A percentile compares a stretch with the other conserved stretches of the same genome.
Conservation (phyloP, 1,140 invertebrate species). For the Aphelenchoides fujianensis region DNA sequence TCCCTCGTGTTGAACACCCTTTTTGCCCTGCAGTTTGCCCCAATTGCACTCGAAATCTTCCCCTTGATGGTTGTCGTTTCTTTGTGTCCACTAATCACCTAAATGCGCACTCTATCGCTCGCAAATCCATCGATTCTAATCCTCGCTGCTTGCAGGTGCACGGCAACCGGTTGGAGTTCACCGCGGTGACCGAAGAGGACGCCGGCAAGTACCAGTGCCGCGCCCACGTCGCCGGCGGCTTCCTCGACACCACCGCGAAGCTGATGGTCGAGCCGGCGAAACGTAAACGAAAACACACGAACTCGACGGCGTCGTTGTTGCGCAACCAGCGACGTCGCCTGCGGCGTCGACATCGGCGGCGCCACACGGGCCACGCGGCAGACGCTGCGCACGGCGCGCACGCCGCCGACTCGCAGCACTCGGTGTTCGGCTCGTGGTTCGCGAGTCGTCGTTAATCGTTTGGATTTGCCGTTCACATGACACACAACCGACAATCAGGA, state of each 20-base stretch:
- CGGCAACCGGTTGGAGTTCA: conserved; percentile 58
- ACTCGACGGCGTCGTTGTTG: no score
- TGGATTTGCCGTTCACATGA: no score
- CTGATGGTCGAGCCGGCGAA: conserved; percentile 54
- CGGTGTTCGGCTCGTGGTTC: conserved; percentile 53
- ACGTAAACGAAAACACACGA: conserved; percentile 58
- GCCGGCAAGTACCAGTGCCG: conserved; percentile 53
- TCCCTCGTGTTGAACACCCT: not conserved
- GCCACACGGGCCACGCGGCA: conserved; percentile 10
- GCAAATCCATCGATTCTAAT: conserved; percentile 29
- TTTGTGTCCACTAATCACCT: no score
- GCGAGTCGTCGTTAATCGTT: no score
- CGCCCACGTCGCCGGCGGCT: conserved; percentile 40
- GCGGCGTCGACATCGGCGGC: not conserved
- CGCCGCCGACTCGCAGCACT: conserved; percentile 26
- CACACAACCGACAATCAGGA: no score
- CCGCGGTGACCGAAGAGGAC: conserved; percentile 52
- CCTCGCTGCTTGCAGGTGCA: conserved; percentile 61
- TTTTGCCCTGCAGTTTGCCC: no score
- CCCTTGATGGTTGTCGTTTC: not conserved
- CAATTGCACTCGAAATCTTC: no score
- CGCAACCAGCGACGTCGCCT: conserved; percentile 8
- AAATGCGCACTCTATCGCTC: no score
- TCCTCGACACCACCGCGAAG: conserved; percentile 46
- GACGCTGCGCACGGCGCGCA: conserved; percentile 21